Evolutionary conservation across 53 echinoderm and acorn worm genomes (phyloP), one percentile per base, ranked within the genome.

Genomic region (Antedon mediterranea): DNA sequence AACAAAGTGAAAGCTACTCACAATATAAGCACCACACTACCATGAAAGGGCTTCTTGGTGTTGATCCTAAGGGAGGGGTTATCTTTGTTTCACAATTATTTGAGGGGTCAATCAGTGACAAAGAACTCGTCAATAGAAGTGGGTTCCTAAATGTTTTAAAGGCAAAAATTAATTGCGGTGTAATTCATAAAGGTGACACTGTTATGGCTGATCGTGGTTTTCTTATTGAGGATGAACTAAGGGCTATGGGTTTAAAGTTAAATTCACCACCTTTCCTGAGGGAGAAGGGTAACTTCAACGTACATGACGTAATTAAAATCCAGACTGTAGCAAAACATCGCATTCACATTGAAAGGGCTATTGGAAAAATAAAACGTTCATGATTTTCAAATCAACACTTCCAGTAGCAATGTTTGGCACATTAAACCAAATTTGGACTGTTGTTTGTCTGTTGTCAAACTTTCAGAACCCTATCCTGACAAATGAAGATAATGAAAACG

Each of bases 41-140:
- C 37, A 72, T 32, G 41, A 83, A 78, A 32, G 71, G 71, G 14
- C 76, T 83, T 14, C 31, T 83, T 41, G 83, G 83, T 29, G 72
- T 83, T 0, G 73, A 43, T 34, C 83, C 83, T 0, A 29, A 71
- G 33, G 83, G 83, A 3, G 78, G 77, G 0, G 83, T 83, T 34
- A 83, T 41, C 14, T 83, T 83, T 37, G 73, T 83, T 34, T 77
- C 77, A 29, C 72, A 83, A 43, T 27, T 83, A 14, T 83, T 77
- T 37, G 32, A 34, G 23, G 83, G 83, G 34, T 31, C 41, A 32
- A 37, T 83, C 2, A 77, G 77, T 0, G 72, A 83, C 42, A 28
- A 29, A 32, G 70, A 83, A 27, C 37, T 78, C 13, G 33, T 43
- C 3, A 71, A 82, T 18, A 57, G 57, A 18, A 37, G 57, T 9